Base-by-base conservation (phyloP, 2,113 vertebrate species). In the Chaenogobius annularis region DNA sequence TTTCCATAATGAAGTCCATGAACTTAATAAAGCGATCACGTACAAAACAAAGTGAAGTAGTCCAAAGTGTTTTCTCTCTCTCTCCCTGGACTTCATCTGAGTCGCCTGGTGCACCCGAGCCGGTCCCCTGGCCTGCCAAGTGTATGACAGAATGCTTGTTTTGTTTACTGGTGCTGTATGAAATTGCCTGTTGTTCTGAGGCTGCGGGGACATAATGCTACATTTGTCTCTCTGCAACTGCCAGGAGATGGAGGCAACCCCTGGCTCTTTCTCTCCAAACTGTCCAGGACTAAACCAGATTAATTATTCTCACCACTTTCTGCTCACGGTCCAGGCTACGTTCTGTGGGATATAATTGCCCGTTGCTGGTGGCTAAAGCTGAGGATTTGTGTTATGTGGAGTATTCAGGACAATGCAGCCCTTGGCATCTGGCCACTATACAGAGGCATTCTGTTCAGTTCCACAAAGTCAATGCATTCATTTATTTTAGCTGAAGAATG, bases 401-500 rank as follows among this genome's bases (percentile, higher is more conserved):
- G 70, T 79, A 44, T 69, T 85, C 70, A 55, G 71, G 62, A 83
- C 74, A 86, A 73, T 79, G 69, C 76, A 37, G 73, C 74, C 55
- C 55, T 80, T 88, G 89, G 85, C 81, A 66, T 58, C 44, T 63
- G 72, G 87, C 83, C 90, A 85, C 54, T 48, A 79, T 80, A 82
- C 83, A 90, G 71, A 84, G 72, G 15, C 72, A 44, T 72, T 88
- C 77, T 86, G 72, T 89, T 84, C 69, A 59, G 72, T 77, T 73
- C 74, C 75, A 83, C 80, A 78, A 81, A 85, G 78, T 85, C 79
- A 76, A 78, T 83, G 80, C 81, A 40, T 85, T 83, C 76, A 77
- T 89, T 88, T 89, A 79, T 85, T 87, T 84, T 54, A 62, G 79
- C 63, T 52, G 20, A 88, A 89, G 83, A 92, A 88, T 84, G 70